These are phyloP conservation scores for Clytia hemisphaerica DNA, from an alignment of 30 jellyfish, hydroid and myxozoan genomes.

Conservation along the genomic window DNA sequence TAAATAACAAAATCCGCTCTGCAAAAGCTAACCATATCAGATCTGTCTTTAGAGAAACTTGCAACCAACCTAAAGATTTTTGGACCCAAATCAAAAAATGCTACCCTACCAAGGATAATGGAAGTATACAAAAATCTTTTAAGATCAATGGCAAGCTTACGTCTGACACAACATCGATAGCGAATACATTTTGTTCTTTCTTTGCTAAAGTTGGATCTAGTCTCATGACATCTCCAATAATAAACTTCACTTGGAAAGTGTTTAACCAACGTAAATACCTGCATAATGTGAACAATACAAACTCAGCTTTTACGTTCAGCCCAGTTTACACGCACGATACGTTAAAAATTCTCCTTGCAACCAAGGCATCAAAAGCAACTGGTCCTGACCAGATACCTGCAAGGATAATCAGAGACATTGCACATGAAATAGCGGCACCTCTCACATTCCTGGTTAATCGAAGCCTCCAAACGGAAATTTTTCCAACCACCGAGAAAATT, in stretches of 20 bases:
- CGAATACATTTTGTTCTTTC: slow-evolving; percentile 38
- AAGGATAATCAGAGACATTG: slow-evolving; percentile 36
- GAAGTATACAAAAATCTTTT: slow-evolving; percentile 38
- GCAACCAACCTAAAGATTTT: slow-evolving; percentile 37
- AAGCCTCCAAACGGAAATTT: slow-evolving; percentile 12
- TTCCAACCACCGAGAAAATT: slow-evolving; percentile 24
- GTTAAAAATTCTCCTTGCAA: slow-evolving; percentile 33
- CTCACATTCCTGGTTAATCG: slow-evolving; percentile 27
- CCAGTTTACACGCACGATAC: no score
- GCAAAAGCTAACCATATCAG: slow-evolving; percentile 38
- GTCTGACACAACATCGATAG: slow-evolving; percentile 28
- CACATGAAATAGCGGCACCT: slow-evolving; percentile 26
- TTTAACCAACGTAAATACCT: slow-evolving; percentile 45
- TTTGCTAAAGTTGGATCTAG: slow-evolving; percentile 41
- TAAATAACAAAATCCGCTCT: slow-evolving; percentile 35
- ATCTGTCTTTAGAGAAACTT: slow-evolving; percentile 39
- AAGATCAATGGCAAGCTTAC: slow-evolving; percentile 27
- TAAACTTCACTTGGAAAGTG: slow-evolving; percentile 21
- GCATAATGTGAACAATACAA: no score
- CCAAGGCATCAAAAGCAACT: slow-evolving; percentile 44
- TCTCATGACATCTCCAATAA: slow-evolving; percentile 20
- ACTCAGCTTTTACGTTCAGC: no score
- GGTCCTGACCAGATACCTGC: slow-evolving; percentile 55
- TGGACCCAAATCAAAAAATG: slow-evolving; percentile 45
- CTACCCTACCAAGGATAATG: slow-evolving; percentile 38